Conservation (phyloP, 2,113 vertebrate species). For the Narcine bancroftii region DNA sequence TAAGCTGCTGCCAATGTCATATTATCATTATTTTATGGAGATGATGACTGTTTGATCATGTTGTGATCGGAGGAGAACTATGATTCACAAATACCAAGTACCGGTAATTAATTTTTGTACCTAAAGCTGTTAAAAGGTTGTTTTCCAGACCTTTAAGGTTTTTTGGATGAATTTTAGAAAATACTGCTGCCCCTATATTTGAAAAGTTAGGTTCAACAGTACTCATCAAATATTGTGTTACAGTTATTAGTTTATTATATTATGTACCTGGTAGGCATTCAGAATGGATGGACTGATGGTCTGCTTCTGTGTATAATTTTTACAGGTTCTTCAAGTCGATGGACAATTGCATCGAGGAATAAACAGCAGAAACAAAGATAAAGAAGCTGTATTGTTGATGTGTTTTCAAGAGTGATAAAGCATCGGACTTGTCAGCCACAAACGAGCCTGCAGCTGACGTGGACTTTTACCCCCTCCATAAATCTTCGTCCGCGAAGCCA, state of each 20-base stretch:
- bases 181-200: background rate
- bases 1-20: background rate
- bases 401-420: background rate
- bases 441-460: too few species aligned
- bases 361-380: slow-evolving; percentile 37
- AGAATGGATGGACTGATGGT: background rate
- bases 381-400: slow-evolving; percentile 22
- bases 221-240: background rate
- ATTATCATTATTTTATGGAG: background rate
- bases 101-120: background rate
- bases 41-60: slow-evolving; percentile 17
- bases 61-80: background rate
- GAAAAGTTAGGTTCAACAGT: background rate
- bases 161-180: background rate
- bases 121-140: background rate
- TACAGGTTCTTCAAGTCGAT: slow-evolving; percentile 49
- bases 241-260: slow-evolving; percentile 1
- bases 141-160: background rate
- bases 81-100: background rate
- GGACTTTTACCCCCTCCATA: too few species aligned
- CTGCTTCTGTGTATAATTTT: slow-evolving; percentile 22
- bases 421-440: too few species aligned
- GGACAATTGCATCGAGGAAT: slow-evolving; percentile 42
- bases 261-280: background rate
- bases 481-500: too few species aligned